Conservation (phyloP, 2,888 invertebrate species). For the Apotomis betuletana region DNA sequence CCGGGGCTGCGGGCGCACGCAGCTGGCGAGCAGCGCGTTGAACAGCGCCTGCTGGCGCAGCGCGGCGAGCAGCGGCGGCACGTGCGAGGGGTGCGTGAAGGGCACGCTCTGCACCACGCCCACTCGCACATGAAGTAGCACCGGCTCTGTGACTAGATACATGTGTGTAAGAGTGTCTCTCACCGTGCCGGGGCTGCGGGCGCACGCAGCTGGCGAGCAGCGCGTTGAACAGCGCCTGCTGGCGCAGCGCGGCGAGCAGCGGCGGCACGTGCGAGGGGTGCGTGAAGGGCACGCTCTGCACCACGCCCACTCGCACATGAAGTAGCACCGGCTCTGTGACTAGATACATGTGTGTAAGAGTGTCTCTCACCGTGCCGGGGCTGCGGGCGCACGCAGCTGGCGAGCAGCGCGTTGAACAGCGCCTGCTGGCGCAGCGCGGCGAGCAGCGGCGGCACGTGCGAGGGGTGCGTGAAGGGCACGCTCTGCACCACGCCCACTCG, state of each 20-base stretch:
- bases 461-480: conserved; percentile 96
- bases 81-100: background rate
- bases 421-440: conserved; percentile 60
- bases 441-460: conserved; percentile 84
- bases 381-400: conserved; percentile 92
- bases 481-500: conserved; percentile 87
- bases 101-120: too few relatives aligned
- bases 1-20: conserved; percentile 86
- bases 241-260: conserved; percentile 91
- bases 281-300: conserved; percentile 54
- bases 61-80: conserved; percentile 88
- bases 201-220: conserved; percentile 94
- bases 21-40: conserved; percentile 5
- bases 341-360: conserved; percentile 51
- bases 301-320: conserved; percentile 82
- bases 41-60: conserved; percentile 66
- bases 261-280: conserved; percentile 90
- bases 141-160: too few relatives aligned
- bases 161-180: conserved; percentile 39
- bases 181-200: conserved; percentile 67
- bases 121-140: too few relatives aligned
- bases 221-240: conserved; percentile 96
- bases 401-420: conserved; percentile 90
- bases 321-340: too few relatives aligned
- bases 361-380: conserved; percentile 91